Base-by-base conservation (phyloP, 2,888 invertebrate species). In the Mamestra brassicae region DNA sequence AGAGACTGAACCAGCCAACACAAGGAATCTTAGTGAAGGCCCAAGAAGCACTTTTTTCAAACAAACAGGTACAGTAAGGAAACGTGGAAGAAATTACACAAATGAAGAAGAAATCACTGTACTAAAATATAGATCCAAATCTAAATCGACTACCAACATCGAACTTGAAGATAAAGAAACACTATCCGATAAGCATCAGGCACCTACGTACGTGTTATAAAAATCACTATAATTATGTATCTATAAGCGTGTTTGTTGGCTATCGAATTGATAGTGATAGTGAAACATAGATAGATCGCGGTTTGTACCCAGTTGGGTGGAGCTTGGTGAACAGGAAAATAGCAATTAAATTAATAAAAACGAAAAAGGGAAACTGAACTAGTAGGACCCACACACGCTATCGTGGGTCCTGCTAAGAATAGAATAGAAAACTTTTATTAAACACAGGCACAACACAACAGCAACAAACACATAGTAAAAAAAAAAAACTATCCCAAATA, bases 221-320 rank as follows among this genome's bases (percentile, higher is more conserved):
- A 91, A 91, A 90, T 91, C 90, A 88, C 85, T 86, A 67, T 84
- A 74, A 88, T 88, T 75, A 88, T 85, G 86, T 81, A 42, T 80
- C 38, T 15, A 17, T 36, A 58, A 26, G 13, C 15, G 17, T 26
- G 36, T 62, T 38, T 75, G 55, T 61, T 60, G 11, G 50, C 17
- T 42, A 85, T 78, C 74, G 11, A 65, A 42, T 70, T 66, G 75
- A 74, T 83, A 73, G 52, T 62, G 61, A 38, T 54, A 62, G 47
- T 52, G 5, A 58, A 50, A 62, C 7, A n/a, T n/a, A 65, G 17
- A 52, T 45, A 62, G 15, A 15, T 63, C 11, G 11, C 52, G 26
- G 54, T 34, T 45, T n/a, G 15, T 60, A 45, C 61, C 45, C 42
- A 64, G 47, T 58, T 6, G 13, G 60, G 15, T 64, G 55, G 62